phyloP scores from a whole-genome alignment of 2,113 vertebrate species.

The Archilochus colubris region DNA sequence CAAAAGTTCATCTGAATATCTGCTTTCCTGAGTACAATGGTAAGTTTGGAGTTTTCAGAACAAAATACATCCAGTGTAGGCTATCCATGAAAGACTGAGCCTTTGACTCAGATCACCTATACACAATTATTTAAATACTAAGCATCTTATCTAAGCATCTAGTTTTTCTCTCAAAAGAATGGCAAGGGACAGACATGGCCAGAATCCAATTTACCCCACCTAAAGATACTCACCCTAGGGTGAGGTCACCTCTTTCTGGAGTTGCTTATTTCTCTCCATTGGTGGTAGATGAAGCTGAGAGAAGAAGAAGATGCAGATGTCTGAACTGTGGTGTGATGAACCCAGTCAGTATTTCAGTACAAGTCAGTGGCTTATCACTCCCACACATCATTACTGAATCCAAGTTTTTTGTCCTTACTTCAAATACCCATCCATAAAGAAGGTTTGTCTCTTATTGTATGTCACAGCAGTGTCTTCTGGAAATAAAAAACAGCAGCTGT shows the following conservation, averaged over 20 bases:
- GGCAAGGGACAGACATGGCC: background rate
- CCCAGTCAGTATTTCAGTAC: background rate
- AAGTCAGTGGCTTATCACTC: background rate
- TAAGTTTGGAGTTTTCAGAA: constrained; percentile 37
- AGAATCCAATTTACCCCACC: background rate
- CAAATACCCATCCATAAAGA: background rate
- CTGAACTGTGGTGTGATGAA: background rate
- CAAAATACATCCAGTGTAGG: background rate
- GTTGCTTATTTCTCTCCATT: background rate
- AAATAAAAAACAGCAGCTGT: background rate
- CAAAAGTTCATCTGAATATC: constrained; percentile 75
- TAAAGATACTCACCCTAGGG: background rate
- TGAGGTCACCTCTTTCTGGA: background rate
- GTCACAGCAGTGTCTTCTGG: background rate
- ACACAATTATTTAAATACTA: background rate
- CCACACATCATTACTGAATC: background rate
- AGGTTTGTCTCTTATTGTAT: background rate
- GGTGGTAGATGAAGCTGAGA: background rate
- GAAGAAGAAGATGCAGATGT: background rate
- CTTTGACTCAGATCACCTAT: background rate
- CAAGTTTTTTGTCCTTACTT: background rate
- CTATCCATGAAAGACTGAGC: background rate
- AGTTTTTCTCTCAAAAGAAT: background rate
- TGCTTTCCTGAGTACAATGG: constrained; percentile 82
- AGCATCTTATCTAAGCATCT: background rate